Percentiles rank a stretch among this genome's conserved stretches.
Evolutionary conservation across 2,888 invertebrate species (phyloP).

Genomic region (Coelogynopora nodosa): DNA sequence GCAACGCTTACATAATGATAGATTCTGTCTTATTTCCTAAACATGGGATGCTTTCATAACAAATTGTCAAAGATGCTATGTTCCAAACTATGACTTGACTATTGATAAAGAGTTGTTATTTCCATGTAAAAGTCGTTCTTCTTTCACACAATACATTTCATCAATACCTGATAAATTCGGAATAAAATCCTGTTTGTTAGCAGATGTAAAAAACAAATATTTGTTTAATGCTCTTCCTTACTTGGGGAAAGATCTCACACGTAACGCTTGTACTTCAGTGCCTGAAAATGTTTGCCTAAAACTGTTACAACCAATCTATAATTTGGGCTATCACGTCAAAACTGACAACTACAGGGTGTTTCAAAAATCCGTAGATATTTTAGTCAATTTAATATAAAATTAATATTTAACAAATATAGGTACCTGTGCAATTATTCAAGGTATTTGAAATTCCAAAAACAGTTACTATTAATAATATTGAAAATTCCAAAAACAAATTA

Average conservation of each 20-base stretch:
- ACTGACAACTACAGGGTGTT: background rate
- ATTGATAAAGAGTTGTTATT: background rate
- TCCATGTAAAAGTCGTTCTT: background rate
- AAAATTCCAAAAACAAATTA: too few relatives aligned
- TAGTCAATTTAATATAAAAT: too few relatives aligned
- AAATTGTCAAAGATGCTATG: background rate
- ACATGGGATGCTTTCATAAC: background rate
- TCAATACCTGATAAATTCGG: background rate
- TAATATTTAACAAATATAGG: too few relatives aligned
- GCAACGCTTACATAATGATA: background rate
- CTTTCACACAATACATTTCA: background rate
- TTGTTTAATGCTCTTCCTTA: background rate
- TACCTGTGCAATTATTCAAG: too few relatives aligned
- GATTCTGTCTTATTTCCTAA: background rate
- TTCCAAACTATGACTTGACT: background rate
- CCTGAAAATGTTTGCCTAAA: background rate
- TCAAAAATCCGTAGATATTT: too few relatives aligned
- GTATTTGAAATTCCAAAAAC: too few relatives aligned
- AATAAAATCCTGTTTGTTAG: background rate
- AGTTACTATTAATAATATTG: too few relatives aligned
- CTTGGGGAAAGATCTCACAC: background rate
- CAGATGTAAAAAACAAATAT: background rate
- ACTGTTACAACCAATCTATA: background rate
- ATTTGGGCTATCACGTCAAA: background rate
- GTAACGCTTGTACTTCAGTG: background rate